A percentile compares a stretch with the other conserved stretches of the same genome.
Evolutionary conservation across 2,113 vertebrate genomes (phyloP).

Genomic region (Columba livia): DNA sequence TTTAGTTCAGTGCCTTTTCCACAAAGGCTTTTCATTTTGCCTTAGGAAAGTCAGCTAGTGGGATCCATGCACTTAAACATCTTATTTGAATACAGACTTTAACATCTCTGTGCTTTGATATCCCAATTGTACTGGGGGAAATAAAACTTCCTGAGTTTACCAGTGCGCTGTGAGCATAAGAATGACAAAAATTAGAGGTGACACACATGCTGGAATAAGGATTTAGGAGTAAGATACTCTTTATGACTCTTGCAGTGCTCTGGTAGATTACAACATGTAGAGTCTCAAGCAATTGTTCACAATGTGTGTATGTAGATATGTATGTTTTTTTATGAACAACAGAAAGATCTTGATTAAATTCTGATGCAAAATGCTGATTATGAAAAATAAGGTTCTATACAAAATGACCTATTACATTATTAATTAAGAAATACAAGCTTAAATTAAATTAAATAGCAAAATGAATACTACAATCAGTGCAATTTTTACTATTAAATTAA

Average conservation of each 20-base stretch:
- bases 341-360: neutral
- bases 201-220: neutral
- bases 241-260: neutral
- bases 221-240: neutral
- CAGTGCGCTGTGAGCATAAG: neutral
- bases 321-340: neutral
- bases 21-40: neutral
- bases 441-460: conserved; percentile 16
- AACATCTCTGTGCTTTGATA: neutral
- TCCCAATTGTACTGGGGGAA: neutral
- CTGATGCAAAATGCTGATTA: neutral
- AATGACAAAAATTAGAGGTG: neutral
- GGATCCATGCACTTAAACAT: neutral
- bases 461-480: neutral
- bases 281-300: neutral
- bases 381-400: neutral
- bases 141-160: neutral
- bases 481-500: neutral
- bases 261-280: neutral
- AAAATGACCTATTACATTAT: neutral
- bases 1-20: neutral
- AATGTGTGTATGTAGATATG: neutral
- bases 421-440: conserved; percentile 26
- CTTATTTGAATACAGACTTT: neutral
- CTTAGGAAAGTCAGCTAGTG: neutral